Base-by-base conservation (phyloP, 2,113 vertebrate species). In the Pachycephala philippinensis region DNA sequence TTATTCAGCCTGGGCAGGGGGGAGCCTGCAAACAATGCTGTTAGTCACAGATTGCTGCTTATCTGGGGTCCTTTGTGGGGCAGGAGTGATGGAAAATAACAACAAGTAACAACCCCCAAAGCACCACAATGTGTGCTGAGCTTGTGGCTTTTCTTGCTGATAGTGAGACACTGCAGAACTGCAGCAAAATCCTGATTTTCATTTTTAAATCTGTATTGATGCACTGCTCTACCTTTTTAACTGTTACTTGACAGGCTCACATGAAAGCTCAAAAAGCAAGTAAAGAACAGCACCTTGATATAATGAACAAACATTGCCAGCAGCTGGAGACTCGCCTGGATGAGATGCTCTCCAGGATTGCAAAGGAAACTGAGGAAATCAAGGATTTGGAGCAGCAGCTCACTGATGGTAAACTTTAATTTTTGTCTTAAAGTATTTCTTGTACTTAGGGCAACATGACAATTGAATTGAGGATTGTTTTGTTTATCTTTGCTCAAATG, bases 321-420 rank as follows among this genome's bases (percentile, higher is more conserved):
- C 97, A 98, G 87, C 98, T 99, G 26, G 99, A 99, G 98, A 95
- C 93, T 52, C 98, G 98, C 84, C 97, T 99, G 66, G 98, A 99
- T 31, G 98, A 98, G 61, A 98, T 99, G 97, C 98, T 99, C 49
- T 98, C 98, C 63, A 98, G 99, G 79, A 99, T 99, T 77, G 98
- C 98, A 47, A 98, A 97, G 91, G 99, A 99, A 96, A 99, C 99
- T 0, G 99, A 99, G 96, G 99, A 99, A 96, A 99, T 99, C 96
- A 98, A 98, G 96, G 99, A 99, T 85, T 97, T 99, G 97, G 99
- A 99, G 95, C 98, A 99, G 74, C 99, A 99, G 94, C 98, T 99
- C 69, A 99, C 99, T 2, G 98, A 99, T 24, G 98, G 99, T 99
- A 91, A 86, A 7, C 9, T 52, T 26, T 6, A 12, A 15, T 52